phyloP scores from a whole-genome alignment of 2,113 vertebrate species.

The Oenanthe oenanthe region DNA sequence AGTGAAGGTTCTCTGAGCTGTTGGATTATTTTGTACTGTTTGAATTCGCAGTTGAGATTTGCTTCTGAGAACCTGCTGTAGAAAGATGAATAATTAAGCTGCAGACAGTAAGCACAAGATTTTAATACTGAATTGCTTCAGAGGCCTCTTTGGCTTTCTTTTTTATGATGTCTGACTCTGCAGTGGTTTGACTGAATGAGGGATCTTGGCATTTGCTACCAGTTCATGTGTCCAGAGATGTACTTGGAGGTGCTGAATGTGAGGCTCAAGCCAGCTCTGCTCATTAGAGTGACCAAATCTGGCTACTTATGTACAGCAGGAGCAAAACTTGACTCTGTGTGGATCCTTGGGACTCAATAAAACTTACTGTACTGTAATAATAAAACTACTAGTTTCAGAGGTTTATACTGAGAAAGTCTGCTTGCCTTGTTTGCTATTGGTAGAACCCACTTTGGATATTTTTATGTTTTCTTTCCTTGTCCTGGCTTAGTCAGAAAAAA shows the following conservation, averaged over 20 bases:
- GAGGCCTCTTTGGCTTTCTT: neutral
- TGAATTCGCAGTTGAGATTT: neutral
- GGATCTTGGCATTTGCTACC: neutral
- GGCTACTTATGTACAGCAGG: neutral
- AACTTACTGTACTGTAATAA: neutral
- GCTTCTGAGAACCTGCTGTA: neutral
- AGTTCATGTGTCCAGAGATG: neutral
- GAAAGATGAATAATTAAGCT: neutral
- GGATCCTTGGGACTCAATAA: neutral
- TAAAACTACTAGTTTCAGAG: neutral
- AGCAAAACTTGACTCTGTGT: neutral
- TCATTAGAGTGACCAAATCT: neutral
- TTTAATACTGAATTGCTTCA: neutral
- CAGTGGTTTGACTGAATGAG: neutral
- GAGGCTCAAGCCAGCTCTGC: neutral
- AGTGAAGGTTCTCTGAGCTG: neutral
- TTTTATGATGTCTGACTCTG: neutral
- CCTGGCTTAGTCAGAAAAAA: neutral
- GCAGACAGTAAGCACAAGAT: neutral
- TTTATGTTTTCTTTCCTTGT: neutral
- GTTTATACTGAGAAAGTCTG: neutral
- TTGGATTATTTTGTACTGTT: neutral
- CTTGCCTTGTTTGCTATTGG: neutral
- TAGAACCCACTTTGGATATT: neutral
- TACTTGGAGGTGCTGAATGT: neutral